Conservation (phyloP, 2,113 vertebrate genomes). For the Actenoides hombroni region DNA sequence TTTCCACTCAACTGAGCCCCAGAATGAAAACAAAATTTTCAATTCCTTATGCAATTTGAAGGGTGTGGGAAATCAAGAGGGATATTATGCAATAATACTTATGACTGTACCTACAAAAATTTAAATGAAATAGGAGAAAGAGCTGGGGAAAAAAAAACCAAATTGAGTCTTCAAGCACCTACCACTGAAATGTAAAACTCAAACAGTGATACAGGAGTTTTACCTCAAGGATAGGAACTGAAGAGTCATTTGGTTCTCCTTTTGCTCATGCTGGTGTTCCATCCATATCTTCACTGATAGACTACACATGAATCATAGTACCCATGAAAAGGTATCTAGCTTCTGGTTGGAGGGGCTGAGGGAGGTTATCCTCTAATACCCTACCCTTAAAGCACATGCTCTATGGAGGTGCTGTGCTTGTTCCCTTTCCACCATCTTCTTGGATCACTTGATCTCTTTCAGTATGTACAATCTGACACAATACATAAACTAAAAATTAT, state of each 20-base stretch:
- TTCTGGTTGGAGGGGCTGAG: neutral
- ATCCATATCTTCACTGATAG: neutral
- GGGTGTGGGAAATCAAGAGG: neutral
- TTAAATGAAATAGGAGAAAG: neutral
- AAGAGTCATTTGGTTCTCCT: neutral
- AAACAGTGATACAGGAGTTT: fast-evolving
- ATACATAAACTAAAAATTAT: neutral
- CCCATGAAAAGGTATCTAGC: neutral
- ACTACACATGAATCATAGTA: neutral
- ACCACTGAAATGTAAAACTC: neutral
- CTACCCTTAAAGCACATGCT: neutral
- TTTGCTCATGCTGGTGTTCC: neutral
- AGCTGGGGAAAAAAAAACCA: fast-evolving
- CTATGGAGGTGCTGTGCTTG: neutral
- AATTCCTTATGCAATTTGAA: neutral
- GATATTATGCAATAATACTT: neutral
- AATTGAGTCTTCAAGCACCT: neutral
- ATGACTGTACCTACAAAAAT: neutral
- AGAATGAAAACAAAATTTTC: neutral
- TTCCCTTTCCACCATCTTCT: neutral
- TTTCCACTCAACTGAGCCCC: neutral
- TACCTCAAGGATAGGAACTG: fast-evolving
- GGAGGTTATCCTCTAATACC: neutral
- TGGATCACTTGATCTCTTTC: neutral
- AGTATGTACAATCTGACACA: fast-evolving